Percentiles rank a stretch among this genome's conserved stretches.
These are phyloP conservation scores for Eueides isabella DNA, from an alignment of 1,140 invertebrate genomes.

Conservation along the genomic window DNA sequence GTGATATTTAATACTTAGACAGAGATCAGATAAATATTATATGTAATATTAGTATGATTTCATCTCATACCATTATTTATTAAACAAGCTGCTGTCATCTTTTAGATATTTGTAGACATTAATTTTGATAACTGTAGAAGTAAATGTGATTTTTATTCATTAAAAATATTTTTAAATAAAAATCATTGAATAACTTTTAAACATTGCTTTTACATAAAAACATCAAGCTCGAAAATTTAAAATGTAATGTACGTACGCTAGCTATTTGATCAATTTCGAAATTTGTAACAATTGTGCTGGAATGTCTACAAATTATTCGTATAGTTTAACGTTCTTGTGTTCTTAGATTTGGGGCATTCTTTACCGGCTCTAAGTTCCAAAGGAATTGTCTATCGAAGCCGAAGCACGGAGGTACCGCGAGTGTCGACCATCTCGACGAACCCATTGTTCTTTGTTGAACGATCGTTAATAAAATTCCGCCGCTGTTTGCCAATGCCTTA, in stretches of 20 bases:
- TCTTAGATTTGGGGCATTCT: slow-evolving; percentile 4
- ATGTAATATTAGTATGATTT: neutral
- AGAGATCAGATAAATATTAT: neutral
- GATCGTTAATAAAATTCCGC: slow-evolving; percentile 53
- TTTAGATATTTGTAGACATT: neutral
- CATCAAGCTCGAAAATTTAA: neutral
- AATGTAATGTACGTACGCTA: neutral
- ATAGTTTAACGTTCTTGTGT: neutral
- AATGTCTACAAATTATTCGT: neutral
- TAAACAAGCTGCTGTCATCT: neutral
- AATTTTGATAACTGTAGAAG: neutral
- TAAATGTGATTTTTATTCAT: neutral
- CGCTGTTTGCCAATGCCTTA: slow-evolving; percentile 45
- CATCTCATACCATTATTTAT: neutral
- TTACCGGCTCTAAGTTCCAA: slow-evolving; percentile 17
- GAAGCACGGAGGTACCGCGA: slow-evolving; percentile 20
- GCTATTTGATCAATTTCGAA: neutral
- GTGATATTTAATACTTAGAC: slow-evolving; percentile 1
- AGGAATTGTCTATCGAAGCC: slow-evolving; percentile 25
- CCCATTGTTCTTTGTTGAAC: slow-evolving; percentile 48
- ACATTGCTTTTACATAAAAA: neutral
- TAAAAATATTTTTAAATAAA: neutral
- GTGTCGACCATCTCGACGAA: slow-evolving; percentile 33
- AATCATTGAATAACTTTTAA: neutral
- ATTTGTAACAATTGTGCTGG: neutral